Evolutionary conservation across 2,888 invertebrate species (phyloP), one percentile per base, ranked within the genome.

Genomic region (Oeneis ivallda): DNA sequence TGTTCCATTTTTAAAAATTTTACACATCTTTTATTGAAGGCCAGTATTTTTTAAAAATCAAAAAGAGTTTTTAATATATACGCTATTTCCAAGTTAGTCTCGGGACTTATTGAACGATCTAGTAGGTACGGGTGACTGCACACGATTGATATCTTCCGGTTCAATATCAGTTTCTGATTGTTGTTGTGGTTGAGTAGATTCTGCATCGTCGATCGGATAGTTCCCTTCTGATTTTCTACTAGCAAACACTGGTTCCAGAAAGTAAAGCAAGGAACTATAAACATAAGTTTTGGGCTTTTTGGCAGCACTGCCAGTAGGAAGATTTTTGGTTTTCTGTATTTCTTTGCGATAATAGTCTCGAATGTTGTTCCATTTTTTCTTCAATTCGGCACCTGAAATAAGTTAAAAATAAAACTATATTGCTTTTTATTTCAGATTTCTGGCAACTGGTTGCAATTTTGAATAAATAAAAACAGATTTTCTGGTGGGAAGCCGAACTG

Each of bases 211-310:
- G 5, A 26, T 59, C 32, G 54, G 13, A 32, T 43, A 17, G 59
- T 45, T 59, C 9, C 59, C 49, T 62, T 64, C 59, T 37, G 54
- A 58, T 17, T 39, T 60, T 62, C 60, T 54, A 56, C 39, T 58
- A 45, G 39, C 62, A 56, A 68, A 68, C 13, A 70, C 63, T 37
- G 65, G 65, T 64, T 41, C 63, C 45, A 69, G 60, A 65, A 69
- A 69, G 19, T 63, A 56, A 8, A 69, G 65, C 49, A 59, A 47
- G 13, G 59, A 37, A 37, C 45, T 52, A 61, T 68, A 69, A 56
- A 67, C 45, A 69, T 69, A 69, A 59, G 43, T 67, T 68, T 68
- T 67, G 10, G 53, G 15, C 62, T 68, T 68, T 68, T 67, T 70
- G 43, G 70, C 65, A 10, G 67, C 67, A 64, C 66, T 68, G 64